These are phyloP conservation scores for Pocillopora meandrina DNA, from an alignment of 92 coral and sea anemone species.

Conservation along the genomic window DNA sequence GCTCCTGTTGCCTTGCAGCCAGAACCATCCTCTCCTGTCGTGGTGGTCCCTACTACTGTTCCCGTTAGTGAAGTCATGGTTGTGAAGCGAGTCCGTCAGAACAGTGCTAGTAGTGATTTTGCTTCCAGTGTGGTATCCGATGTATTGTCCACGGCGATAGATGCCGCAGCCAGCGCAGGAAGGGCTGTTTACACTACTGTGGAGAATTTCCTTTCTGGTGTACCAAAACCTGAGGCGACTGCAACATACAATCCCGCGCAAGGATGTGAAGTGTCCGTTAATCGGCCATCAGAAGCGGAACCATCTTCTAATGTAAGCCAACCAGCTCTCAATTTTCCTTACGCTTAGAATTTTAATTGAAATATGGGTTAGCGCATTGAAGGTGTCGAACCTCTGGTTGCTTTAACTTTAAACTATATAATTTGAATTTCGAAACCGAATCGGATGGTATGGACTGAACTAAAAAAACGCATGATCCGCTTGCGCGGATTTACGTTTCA, in stretches of 20 bases:
- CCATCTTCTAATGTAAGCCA: neutral
- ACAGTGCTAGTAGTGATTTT: slow-evolving; percentile 50
- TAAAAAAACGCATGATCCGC: no score
- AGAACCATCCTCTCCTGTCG: slow-evolving; percentile 33
- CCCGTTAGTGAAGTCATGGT: slow-evolving; percentile 1
- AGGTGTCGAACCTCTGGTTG: no score
- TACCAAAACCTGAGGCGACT: slow-evolving; percentile 32
- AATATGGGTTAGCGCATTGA: no score
- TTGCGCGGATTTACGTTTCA: no score
- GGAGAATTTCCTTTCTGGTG: slow-evolving; percentile 61
- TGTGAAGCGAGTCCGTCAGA: slow-evolving; percentile 13
- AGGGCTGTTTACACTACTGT: slow-evolving; percentile 72
- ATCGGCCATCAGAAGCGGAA: neutral
- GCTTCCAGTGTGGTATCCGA: slow-evolving; percentile 78
- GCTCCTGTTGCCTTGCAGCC: slow-evolving; percentile 55
- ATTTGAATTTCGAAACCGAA: no score
- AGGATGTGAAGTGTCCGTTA: slow-evolving; percentile 53
- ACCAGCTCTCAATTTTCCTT: no score
- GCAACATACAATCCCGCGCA: slow-evolving; percentile 57
- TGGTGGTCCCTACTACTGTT: slow-evolving; percentile 20
- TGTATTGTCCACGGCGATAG: slow-evolving; percentile 79
- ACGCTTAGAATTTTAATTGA: no score
- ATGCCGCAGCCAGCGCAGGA: slow-evolving; percentile 71
- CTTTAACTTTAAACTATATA: no score
- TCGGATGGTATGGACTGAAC: no score